phyloP scores from a whole-genome alignment of 1,140 invertebrate genomes.

The Wiebesia pumilae region DNA sequence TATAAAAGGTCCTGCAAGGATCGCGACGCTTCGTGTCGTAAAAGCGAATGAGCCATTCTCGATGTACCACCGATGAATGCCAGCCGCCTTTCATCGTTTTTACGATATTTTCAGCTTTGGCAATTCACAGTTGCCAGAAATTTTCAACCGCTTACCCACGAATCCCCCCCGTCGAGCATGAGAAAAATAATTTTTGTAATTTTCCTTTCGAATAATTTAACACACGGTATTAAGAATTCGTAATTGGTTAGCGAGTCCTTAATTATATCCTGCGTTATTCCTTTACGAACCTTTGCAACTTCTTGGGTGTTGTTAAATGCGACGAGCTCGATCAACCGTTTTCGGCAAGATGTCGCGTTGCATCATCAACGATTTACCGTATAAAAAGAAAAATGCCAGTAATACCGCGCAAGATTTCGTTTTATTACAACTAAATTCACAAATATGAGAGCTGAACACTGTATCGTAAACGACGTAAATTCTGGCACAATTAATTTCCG shows the following conservation, averaged over 20 bases:
- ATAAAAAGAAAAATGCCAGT: too few species aligned
- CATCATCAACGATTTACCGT: too few species aligned
- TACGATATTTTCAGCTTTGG: background rate
- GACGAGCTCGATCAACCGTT: too few species aligned
- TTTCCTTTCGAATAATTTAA: background rate
- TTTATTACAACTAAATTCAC: too few species aligned
- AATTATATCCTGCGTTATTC: background rate
- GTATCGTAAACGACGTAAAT: background rate
- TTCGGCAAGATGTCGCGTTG: too few species aligned
- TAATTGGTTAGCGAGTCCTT: background rate
- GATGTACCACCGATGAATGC: background rate
- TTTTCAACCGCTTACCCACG: background rate
- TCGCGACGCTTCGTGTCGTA: slow-evolving; percentile 19
- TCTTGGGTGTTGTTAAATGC: background rate
- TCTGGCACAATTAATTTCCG: background rate
- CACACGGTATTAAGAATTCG: background rate
- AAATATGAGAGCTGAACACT: background rate
- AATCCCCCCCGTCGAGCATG: background rate
- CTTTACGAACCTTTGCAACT: background rate
- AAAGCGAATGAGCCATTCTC: slow-evolving; percentile 27
- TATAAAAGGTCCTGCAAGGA: background rate
- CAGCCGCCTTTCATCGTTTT: background rate
- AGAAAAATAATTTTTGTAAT: background rate
- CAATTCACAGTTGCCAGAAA: slow-evolving; percentile 8
- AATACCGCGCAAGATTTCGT: too few species aligned